phyloP scores from a whole-genome alignment of 2,888 invertebrate species.

The Drosophila kuntzei region DNA sequence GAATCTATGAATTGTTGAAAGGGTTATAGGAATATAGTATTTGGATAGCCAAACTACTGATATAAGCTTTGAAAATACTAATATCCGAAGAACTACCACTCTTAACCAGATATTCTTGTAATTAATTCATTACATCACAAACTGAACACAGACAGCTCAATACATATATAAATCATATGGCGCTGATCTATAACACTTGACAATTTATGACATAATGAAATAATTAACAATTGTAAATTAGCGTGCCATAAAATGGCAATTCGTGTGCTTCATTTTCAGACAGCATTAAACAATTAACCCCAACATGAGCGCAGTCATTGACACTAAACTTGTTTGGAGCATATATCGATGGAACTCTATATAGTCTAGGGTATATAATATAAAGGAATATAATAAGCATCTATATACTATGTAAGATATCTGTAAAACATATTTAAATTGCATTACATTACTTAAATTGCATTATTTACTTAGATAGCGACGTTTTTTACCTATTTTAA shows the following conservation, averaged over 20 bases:
- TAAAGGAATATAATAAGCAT: not conserved
- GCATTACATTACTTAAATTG: too few species aligned
- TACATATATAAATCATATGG: conserved; percentile 45
- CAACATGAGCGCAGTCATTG: conserved; percentile 57
- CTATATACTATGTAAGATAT: not conserved
- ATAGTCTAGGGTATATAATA: not conserved
- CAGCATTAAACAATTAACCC: conserved; percentile 75
- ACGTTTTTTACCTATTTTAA: too few species aligned
- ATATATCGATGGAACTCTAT: not conserved
- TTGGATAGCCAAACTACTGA: not conserved
- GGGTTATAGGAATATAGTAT: not conserved
- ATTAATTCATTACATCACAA: conserved; percentile 21
- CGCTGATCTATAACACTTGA: conserved; percentile 44
- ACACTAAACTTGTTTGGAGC: conserved; percentile 45
- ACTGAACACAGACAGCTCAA: not conserved
- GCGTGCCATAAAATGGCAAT: conserved; percentile 61
- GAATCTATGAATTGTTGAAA: conserved; percentile 4
- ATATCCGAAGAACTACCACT: not conserved
- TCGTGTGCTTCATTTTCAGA: conserved; percentile 44
- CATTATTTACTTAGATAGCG: too few species aligned
- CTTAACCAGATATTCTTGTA: conserved; percentile 4
- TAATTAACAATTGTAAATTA: conserved; percentile 59
- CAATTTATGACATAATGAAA: conserved; percentile 52
- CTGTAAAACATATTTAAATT: too few species aligned
- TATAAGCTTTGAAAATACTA: not conserved